These are phyloP conservation scores for Tethya wilhelma DNA, from an alignment of 37 sponge, comb jelly and placozoan genomes.

Conservation along the genomic window DNA sequence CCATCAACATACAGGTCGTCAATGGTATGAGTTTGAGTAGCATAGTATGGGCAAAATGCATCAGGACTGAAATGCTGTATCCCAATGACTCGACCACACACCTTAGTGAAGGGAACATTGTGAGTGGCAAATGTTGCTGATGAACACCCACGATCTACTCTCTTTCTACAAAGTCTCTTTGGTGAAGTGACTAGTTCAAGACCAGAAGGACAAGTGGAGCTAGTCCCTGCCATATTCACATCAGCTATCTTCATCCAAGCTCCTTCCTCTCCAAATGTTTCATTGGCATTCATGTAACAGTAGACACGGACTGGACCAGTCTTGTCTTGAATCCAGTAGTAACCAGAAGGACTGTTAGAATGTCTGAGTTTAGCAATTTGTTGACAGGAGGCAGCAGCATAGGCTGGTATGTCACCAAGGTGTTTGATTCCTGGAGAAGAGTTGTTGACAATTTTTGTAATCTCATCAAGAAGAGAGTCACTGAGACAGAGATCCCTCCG, in stretches of 20 bases:
- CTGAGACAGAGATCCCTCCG: too few relatives aligned
- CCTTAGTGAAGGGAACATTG: slow-evolving; percentile 19
- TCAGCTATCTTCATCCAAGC: slow-evolving; percentile 37
- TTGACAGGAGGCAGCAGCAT: too few relatives aligned
- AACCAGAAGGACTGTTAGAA: too few relatives aligned
- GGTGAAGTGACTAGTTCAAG: slow-evolving; percentile 18
- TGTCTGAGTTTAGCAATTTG: too few relatives aligned
- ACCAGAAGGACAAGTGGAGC: slow-evolving; percentile 21
- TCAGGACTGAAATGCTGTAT: slow-evolving; percentile 18
- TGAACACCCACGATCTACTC: slow-evolving; percentile 8
- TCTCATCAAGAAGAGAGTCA: too few relatives aligned
- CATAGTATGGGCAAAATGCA: slow-evolving; percentile 27
- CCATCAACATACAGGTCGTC: slow-evolving; percentile 1
- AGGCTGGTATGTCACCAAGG: too few relatives aligned
- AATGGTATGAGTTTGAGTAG: slow-evolving; percentile 2
- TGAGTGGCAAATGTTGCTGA: slow-evolving; percentile 21
- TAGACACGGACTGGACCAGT: slow-evolving; percentile 18
- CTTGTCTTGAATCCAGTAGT: slow-evolving; percentile 26
- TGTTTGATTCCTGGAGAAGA: too few relatives aligned
- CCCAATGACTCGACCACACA: slow-evolving; percentile 42
- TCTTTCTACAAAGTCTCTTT: slow-evolving; percentile 12
- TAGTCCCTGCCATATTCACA: slow-evolving; percentile 30
- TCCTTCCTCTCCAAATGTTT: not conserved
- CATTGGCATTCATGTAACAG: slow-evolving; percentile 48
- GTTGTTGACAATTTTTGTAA: too few relatives aligned